phyloP scores from a whole-genome alignment of 2,888 invertebrate species.

The Gymnocheta viridis region DNA sequence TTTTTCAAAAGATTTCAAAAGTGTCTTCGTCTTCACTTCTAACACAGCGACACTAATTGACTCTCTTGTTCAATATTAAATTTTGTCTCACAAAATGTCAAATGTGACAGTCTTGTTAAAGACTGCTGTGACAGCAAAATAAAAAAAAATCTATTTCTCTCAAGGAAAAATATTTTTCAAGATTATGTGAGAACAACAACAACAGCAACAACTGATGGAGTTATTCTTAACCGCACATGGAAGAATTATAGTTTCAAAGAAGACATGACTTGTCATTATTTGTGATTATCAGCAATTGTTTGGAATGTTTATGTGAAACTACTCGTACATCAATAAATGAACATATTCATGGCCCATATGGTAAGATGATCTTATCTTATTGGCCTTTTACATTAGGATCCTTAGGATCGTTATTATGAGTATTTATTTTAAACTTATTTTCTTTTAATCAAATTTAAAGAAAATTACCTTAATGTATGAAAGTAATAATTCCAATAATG shows the following conservation, averaged over 20 bases:
- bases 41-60: slow-evolving; percentile 26
- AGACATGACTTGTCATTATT: slow-evolving; percentile 57
- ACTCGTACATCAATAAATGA: too few relatives aligned
- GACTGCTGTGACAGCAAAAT: neutral
- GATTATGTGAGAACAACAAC: slow-evolving; percentile 16
- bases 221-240: neutral
- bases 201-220: neutral
- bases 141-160: neutral
- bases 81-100: slow-evolving; percentile 36
- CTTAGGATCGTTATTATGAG: slow-evolving; percentile 12
- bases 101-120: slow-evolving; percentile 29
- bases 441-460: neutral
- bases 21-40: neutral
- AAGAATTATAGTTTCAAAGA: slow-evolving; percentile 8
- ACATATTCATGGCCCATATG: neutral
- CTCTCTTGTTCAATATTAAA: slow-evolving; percentile 4
- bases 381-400: slow-evolving; percentile 33
- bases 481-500: slow-evolving; percentile 63
- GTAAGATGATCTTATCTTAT: slow-evolving; percentile 48
- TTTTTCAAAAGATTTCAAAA: neutral
- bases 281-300: slow-evolving; percentile 39
- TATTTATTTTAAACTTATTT: neutral
- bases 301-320: neutral
- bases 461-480: slow-evolving; percentile 30
- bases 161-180: neutral